phyloP scores from a whole-genome alignment of 2,797 vertebrate species.

The Acanthurus leucopareius region DNA sequence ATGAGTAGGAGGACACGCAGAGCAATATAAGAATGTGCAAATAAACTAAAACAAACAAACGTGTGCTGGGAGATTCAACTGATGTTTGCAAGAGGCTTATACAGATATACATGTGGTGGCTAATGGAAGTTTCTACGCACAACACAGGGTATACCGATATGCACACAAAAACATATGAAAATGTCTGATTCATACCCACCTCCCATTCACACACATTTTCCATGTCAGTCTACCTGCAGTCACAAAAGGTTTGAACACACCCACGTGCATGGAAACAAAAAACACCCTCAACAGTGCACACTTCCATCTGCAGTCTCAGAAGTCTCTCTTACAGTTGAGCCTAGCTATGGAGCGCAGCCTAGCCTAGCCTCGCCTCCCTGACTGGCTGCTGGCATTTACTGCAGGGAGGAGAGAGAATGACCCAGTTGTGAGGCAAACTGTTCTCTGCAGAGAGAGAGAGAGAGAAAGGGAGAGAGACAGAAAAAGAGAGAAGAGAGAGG shows the following conservation, averaged over 20 bases:
- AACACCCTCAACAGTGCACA: constrained; percentile 17
- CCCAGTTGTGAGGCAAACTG: constrained; percentile 84
- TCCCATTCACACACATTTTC: constrained; percentile 12
- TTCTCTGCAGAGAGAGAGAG: constrained; percentile 65
- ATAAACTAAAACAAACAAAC: constrained; percentile 67
- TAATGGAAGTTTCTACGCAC: constrained; percentile 30
- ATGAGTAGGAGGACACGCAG: constrained; percentile 53
- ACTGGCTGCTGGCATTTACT: constrained; percentile 71
- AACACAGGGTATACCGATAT: constrained; percentile 4
- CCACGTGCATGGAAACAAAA: constrained; percentile 13
- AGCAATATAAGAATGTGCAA: constrained; percentile 65
- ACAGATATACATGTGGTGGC: constrained; percentile 18
- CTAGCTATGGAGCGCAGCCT: constrained; percentile 38
- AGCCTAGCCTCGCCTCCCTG: constrained; percentile 55
- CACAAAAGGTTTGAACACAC: constrained; percentile 30
- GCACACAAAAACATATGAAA: constrained; percentile 12
- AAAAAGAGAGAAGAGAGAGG: constrained; percentile 36
- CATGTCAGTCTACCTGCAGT: constrained; percentile 16
- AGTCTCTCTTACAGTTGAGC: constrained; percentile 42
- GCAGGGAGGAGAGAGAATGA: constrained; percentile 79
- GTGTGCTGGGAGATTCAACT: constrained; percentile 53
- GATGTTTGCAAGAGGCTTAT: constrained; percentile 53
- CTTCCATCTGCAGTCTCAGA: constrained; percentile 48
- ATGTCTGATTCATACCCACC: constrained; percentile 27
- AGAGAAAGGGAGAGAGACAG: not conserved